Conservation (phyloP, 2,797 vertebrate species). For the Labeo calbasu region DNA sequence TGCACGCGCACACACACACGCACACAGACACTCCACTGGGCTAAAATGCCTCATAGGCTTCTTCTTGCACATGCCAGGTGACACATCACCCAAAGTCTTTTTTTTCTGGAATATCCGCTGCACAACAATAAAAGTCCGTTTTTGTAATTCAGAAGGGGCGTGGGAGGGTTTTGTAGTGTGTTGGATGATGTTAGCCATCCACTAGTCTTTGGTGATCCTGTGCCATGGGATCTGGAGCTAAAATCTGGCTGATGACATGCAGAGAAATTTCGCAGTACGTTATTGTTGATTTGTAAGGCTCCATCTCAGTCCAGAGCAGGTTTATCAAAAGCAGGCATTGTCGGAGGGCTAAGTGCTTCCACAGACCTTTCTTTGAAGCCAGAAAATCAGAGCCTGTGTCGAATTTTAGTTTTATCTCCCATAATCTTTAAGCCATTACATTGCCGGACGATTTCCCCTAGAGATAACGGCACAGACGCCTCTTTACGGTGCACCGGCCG, state of each 20-base stretch:
- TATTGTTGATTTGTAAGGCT: constrained; percentile 30
- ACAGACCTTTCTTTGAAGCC: background rate
- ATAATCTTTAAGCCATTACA: constrained; percentile 27
- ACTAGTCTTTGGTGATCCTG: constrained; percentile 21
- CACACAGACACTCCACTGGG: constrained; percentile 9
- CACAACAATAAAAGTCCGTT: constrained; percentile 12
- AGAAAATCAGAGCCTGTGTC: constrained; percentile 10
- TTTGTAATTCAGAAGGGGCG: background rate
- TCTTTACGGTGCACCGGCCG: background rate
- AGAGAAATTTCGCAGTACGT: constrained; percentile 42
- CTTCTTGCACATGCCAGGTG: constrained; percentile 2
- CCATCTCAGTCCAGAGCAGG: background rate
- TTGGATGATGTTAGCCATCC: constrained; percentile 25
- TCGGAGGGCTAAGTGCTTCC: background rate
- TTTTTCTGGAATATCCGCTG: background rate
- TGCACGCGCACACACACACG: background rate
- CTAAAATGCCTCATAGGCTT: constrained; percentile 10
- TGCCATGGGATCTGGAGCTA: constrained; percentile 35
- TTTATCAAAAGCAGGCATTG: background rate
- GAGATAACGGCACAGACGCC: background rate
- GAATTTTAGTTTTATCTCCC: constrained; percentile 13
- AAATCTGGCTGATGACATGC: constrained; percentile 53
- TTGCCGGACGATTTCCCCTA: constrained; percentile 11
- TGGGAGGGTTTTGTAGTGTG: constrained; percentile 29
- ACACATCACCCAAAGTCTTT: background rate